Evolutionary conservation across 2,797 vertebrate species (phyloP), one percentile per base, ranked within the genome.

Genomic region (Sciurus carolinensis): DNA sequence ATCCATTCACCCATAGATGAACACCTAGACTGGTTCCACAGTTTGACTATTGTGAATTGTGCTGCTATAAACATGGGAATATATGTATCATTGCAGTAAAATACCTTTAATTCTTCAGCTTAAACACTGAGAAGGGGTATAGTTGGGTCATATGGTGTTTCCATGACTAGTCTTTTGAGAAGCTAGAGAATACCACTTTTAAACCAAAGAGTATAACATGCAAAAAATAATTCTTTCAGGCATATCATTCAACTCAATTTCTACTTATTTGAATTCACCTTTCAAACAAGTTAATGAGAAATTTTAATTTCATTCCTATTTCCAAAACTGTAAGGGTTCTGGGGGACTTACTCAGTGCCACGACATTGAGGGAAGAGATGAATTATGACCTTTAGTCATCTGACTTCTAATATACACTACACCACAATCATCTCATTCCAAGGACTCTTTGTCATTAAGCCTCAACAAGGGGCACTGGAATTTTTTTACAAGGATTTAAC

Each of bases 221-320:
- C 12, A 83, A 90, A 94, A 87, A 44, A 44, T 7, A 52, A 83
- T 39, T 89, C 8, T 50, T 84, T 62, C 86, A 66, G 11, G 57
- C 15, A 77, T 82, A 26, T 67, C 88, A 92, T 83, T 93, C 28
- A 89, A 62, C 42, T 89, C 80, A 86, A 62, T 90, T 76, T 92
- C 36, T 95, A 12, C 76, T 96, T 91, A 50, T 72, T 94, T 86
- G 71, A 95, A 96, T 10, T 13, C 26, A 20, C 8, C 10, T 87
- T 91, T 81, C 18, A 88, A 85, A 83, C 52, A 92, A 62, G 28
- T 9, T 82, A 50, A 20, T 71, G 42, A 39, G 7, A 88, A 75
- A 33, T 22, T 42, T 87, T 80, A 39, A 87, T 50, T 47, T 76
- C 22, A 69, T 86, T 87, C 10, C 14, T 81, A 9, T 82, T 6